Evolutionary conservation across 2,797 vertebrate genomes (phyloP).

Genomic region (Enteromius treurensis): DNA sequence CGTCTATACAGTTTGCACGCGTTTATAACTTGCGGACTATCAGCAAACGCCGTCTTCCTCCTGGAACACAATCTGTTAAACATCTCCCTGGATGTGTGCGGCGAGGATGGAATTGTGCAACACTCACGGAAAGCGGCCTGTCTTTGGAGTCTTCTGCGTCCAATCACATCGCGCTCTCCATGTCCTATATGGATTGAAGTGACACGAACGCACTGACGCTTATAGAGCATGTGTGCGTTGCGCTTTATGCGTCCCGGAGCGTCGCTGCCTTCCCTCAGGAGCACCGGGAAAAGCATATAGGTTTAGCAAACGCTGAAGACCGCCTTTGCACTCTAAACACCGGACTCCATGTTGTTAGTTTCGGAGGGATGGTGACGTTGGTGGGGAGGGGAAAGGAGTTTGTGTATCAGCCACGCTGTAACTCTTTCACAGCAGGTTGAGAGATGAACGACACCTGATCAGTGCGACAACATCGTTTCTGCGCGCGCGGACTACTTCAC

Average conservation of each 20-base stretch:
- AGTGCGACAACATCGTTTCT: not conserved
- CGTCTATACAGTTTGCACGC: slow-evolving; percentile 9
- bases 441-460: not conserved
- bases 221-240: slow-evolving; percentile 27
- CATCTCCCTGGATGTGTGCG: slow-evolving; percentile 33
- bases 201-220: slow-evolving; percentile 35
- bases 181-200: slow-evolving; percentile 60
- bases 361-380: slow-evolving; percentile 80
- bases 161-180: slow-evolving; percentile 67
- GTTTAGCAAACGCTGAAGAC: slow-evolving; percentile 38
- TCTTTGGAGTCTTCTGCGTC: slow-evolving; percentile 37
- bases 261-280: slow-evolving; percentile 50
- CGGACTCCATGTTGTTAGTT: slow-evolving; percentile 82
- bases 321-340: slow-evolving; percentile 69
- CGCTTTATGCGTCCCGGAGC: slow-evolving; percentile 32
- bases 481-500: not conserved
- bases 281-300: slow-evolving; percentile 54
- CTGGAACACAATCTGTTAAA: slow-evolving; percentile 26
- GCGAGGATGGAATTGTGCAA: slow-evolving; percentile 38
- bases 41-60: not conserved
- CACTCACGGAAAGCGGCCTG: slow-evolving; percentile 57
- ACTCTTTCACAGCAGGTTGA: slow-evolving; percentile 47
- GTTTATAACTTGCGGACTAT: slow-evolving; percentile 9
- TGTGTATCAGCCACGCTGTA: slow-evolving; percentile 46
- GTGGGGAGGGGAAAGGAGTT: slow-evolving; percentile 68